Evolutionary conservation across 35 echinoderm and acorn worm genomes (phyloP).

Genomic region (Diadema setosum): DNA sequence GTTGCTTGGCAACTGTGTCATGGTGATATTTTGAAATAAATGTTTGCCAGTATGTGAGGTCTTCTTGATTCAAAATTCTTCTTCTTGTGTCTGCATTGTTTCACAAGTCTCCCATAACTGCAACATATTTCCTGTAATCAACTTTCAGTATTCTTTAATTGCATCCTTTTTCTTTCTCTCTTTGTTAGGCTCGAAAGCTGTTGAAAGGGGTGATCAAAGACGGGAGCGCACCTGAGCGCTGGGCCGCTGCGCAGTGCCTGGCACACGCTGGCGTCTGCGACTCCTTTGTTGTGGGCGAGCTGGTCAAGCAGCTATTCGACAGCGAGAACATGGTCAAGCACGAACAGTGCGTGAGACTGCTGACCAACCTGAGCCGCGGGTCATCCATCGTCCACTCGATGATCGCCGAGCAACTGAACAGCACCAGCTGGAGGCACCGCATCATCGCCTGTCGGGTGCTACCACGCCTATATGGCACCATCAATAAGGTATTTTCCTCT

Average conservation of each 20-base stretch:
- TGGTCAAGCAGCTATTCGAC: slow-evolving; percentile 84
- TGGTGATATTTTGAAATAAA: too few relatives aligned
- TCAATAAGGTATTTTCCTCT: slow-evolving; percentile 84
- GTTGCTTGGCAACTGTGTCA: too few relatives aligned
- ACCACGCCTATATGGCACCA: slow-evolving; percentile 70
- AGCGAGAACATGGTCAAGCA: slow-evolving; percentile 75
- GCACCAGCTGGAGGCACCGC: slow-evolving; percentile 88
- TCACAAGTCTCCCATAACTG: too few relatives aligned
- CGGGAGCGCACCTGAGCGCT: slow-evolving; percentile 75
- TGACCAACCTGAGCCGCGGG: slow-evolving; percentile 75
- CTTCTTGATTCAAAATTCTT: too few relatives aligned
- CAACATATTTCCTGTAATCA: too few relatives aligned
- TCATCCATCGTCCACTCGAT: slow-evolving; percentile 93
- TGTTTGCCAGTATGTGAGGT: too few relatives aligned
- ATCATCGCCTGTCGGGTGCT: slow-evolving; percentile 82
- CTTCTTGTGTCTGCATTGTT: too few relatives aligned
- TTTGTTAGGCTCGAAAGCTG: slow-evolving; percentile 67
- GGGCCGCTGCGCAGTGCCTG: slow-evolving; percentile 91
- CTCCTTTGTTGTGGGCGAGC: slow-evolving; percentile 86
- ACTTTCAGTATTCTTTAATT: too few relatives aligned
- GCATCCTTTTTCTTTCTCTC: too few relatives aligned
- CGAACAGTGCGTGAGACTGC: slow-evolving; percentile 69
- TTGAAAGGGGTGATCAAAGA: slow-evolving; percentile 54
- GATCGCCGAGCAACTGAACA: slow-evolving; percentile 97
- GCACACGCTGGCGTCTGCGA: slow-evolving; percentile 97